Percentiles rank a stretch among this genome's conserved stretches.
phyloP scores from a whole-genome alignment of 1,140 invertebrate genomes.

The Tetraneura akinire region DNA sequence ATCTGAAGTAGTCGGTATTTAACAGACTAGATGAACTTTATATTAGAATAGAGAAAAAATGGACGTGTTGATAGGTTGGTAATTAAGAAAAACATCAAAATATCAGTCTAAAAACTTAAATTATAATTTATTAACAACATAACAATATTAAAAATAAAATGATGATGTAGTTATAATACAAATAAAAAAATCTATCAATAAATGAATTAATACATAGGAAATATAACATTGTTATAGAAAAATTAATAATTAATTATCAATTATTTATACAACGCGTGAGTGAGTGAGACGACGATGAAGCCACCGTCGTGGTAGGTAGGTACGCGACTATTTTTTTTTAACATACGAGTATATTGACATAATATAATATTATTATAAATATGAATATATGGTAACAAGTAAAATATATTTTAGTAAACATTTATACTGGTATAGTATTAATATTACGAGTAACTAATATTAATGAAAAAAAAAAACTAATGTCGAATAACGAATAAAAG shows the following conservation, averaged over 20 bases:
- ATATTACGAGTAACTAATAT: no score
- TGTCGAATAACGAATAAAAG: background rate
- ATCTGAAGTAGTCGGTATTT: no score
- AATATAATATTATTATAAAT: no score
- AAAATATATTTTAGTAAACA: background rate
- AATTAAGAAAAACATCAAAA: no score
- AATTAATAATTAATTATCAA: background rate
- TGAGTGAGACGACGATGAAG: background rate
- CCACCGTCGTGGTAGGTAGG: background rate
- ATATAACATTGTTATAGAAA: no score
- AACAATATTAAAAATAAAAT: background rate
- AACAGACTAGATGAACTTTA: no score
- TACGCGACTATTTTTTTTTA: no score
- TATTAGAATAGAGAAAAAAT: no score
- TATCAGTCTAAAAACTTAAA: no score
- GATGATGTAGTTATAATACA: background rate
- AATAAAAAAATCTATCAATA: background rate
- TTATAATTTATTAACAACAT: background rate
- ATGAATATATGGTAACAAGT: background rate
- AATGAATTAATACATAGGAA: no score
- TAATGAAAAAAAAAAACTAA: background rate
- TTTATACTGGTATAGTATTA: background rate
- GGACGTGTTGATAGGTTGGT: no score
- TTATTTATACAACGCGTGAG: background rate
- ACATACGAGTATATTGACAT: no score